These are phyloP conservation scores for Lepidostoma basale DNA, from an alignment of 1,140 invertebrate species.

Conservation along the genomic window DNA sequence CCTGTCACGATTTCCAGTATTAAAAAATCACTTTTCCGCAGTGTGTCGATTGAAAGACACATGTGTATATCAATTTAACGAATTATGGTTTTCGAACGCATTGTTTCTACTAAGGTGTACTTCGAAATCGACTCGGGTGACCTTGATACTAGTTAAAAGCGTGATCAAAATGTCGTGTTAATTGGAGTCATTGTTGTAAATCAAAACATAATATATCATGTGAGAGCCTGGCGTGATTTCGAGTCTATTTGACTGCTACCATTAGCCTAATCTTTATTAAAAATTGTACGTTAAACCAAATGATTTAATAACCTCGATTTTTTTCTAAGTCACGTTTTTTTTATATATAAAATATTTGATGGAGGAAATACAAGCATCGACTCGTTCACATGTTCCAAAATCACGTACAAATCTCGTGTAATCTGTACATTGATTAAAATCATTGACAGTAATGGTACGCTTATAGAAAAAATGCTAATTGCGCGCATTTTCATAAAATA, in stretches of 20 bases:
- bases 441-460: not conserved
- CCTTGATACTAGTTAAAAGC: not conserved
- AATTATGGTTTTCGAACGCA: slow-evolving; percentile 1
- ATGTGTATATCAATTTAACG: slow-evolving; percentile 18
- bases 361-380: not conserved
- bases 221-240: too few relatives aligned
- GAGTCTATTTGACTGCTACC: not conserved
- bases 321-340: slow-evolving; percentile 6
- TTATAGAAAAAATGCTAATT: too few relatives aligned
- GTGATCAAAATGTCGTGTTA: slow-evolving; percentile 25
- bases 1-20: slow-evolving; percentile 8
- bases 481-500: too few relatives aligned
- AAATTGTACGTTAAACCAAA: not conserved
- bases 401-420: not conserved
- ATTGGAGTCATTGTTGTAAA: slow-evolving; percentile 6
- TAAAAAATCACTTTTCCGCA: slow-evolving; percentile 7
- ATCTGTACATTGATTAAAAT: not conserved
- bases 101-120: not conserved
- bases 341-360: slow-evolving; percentile 1
- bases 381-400: not conserved
- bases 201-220: not conserved
- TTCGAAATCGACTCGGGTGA: not conserved
- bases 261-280: not conserved
- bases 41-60: not conserved
- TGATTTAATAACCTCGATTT: not conserved